Evolutionary conservation across 2,113 vertebrate genomes (phyloP).

Genomic region (Burhinus bistriatus): DNA sequence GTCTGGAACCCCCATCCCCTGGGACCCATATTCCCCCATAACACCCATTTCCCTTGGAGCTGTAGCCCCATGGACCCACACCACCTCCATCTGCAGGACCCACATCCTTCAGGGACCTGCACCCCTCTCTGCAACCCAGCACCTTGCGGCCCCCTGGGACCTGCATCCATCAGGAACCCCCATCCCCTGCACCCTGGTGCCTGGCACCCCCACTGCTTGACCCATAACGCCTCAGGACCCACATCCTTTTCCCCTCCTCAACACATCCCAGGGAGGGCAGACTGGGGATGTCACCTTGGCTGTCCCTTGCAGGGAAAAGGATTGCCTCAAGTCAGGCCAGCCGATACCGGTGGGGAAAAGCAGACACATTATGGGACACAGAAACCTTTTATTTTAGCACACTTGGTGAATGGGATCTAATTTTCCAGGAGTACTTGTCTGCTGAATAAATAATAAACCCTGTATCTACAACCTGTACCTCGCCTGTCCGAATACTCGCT

Average conservation of each 20-base stretch:
- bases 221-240: neutral
- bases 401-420: neutral
- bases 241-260: rapidly evolving
- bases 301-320: neutral
- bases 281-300: neutral
- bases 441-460: neutral
- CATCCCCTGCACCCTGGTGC: neutral
- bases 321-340: neutral
- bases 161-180: neutral
- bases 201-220: neutral
- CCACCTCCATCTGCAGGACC: neutral
- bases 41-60: neutral
- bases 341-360: neutral
- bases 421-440: neutral
- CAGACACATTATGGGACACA: neutral
- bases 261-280: neutral
- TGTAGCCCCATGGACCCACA: no score
- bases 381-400: neutral
- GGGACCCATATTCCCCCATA: rapidly evolving
- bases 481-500: neutral
- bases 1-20: no score
- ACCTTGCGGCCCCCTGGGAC: neutral
- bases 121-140: neutral
- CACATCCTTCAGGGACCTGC: no score
- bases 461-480: neutral